Percentiles rank a stretch among this genome's conserved stretches.
Evolutionary conservation across 1,140 invertebrate species (phyloP).

Genomic region (Tigriopus japonicus): DNA sequence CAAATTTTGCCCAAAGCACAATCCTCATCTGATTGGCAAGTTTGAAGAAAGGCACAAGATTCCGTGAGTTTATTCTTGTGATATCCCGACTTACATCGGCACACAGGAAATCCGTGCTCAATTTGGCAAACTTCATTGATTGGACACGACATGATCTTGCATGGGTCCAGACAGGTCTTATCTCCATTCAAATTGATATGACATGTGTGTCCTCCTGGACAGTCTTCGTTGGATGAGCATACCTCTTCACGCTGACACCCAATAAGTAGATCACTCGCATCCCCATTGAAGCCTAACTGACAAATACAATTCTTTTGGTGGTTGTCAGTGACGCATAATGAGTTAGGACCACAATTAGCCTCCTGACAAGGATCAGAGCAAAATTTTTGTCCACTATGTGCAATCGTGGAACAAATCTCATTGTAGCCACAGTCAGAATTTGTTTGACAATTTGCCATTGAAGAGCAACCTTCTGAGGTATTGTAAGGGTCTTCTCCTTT

Average conservation of each 20-base stretch:
- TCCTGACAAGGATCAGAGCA: constrained; percentile 69
- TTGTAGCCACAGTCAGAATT: constrained; percentile 55
- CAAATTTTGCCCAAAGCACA: constrained; percentile 48
- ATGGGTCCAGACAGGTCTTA: constrained; percentile 50
- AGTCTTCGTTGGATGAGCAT: constrained; percentile 50
- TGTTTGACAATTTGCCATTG: constrained; percentile 43
- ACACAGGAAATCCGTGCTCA: constrained; percentile 41
- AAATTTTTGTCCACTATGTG: constrained; percentile 21
- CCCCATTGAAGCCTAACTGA: constrained; percentile 51
- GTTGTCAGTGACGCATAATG: constrained; percentile 56
- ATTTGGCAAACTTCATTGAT: constrained; percentile 58
- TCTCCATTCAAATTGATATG: constrained; percentile 30
- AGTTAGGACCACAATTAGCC: constrained; percentile 71
- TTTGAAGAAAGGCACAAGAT: constrained; percentile 60
- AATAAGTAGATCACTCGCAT: constrained; percentile 48
- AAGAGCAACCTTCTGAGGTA: constrained; percentile 20
- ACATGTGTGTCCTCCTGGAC: constrained; percentile 30
- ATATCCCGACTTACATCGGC: constrained; percentile 50
- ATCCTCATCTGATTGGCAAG: constrained; percentile 48
- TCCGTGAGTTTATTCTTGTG: constrained; percentile 62
- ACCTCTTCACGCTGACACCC: constrained; percentile 47
- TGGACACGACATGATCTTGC: constrained; percentile 52
- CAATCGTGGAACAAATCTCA: constrained; percentile 49
- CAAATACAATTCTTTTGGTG: constrained; percentile 68
- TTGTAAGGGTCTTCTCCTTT: constrained; percentile 53